Conservation (phyloP, 2,888 invertebrate species). For the Himalopsyche japonica region DNA sequence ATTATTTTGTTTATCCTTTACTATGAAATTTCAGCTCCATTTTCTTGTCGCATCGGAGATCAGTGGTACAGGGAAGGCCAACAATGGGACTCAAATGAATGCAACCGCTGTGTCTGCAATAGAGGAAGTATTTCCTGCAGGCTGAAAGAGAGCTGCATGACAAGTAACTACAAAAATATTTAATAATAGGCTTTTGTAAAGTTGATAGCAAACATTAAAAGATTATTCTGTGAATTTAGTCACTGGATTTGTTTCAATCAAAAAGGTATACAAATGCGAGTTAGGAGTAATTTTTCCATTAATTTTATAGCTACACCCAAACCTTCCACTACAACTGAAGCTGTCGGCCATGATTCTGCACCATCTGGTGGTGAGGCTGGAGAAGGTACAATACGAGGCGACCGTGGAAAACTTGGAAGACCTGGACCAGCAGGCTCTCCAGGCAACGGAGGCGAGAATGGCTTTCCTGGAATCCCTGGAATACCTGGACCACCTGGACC, state of each 20-base stretch:
- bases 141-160: constrained; percentile 28
- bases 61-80: constrained; percentile 69
- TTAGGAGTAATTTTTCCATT: background rate
- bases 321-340: constrained; percentile 30
- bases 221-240: no score
- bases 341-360: constrained; percentile 29
- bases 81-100: constrained; percentile 64
- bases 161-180: background rate
- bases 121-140: constrained; percentile 65
- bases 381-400: constrained; percentile 10
- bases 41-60: constrained; percentile 63
- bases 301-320: constrained; percentile 15
- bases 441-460: constrained; percentile 55
- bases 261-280: no score
- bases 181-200: no score
- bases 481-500: constrained; percentile 71
- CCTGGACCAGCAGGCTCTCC: constrained; percentile 42
- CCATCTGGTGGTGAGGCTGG: constrained; percentile 27
- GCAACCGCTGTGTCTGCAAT: constrained; percentile 73
- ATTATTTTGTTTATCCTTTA: no score
- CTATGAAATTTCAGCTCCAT: constrained; percentile 36
- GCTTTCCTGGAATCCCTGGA: constrained; percentile 64
- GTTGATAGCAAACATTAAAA: no score
- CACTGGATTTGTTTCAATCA: no score
- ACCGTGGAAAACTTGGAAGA: constrained; percentile 19